phyloP scores from a whole-genome alignment of 1,140 invertebrate genomes.

The Mamestra configurata region DNA sequence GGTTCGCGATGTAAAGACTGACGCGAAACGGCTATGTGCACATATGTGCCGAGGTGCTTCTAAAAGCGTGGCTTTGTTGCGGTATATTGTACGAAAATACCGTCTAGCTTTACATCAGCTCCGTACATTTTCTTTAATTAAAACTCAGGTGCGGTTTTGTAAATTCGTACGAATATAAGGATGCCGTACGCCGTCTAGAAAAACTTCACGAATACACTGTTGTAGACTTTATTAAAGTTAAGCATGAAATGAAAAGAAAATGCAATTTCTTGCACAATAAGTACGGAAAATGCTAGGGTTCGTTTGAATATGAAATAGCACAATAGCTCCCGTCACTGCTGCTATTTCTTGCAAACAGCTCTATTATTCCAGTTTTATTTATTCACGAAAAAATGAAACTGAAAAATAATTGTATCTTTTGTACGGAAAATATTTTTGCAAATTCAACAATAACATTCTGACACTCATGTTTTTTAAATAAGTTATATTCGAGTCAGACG shows the following conservation, averaged over 20 bases:
- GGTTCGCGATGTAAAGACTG: constrained; percentile 47
- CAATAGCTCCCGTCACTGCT: constrained; percentile 9
- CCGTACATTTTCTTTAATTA: constrained; percentile 35
- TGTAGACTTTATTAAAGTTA: constrained; percentile 34
- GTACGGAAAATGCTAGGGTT: constrained; percentile 24
- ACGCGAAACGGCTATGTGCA: constrained; percentile 7
- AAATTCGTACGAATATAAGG: constrained; percentile 20
- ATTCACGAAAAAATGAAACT: constrained; percentile 2
- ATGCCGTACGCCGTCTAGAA: constrained; percentile 28
- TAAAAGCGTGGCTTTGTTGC: constrained; percentile 20
- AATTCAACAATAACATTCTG: too few species aligned
- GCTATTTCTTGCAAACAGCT: constrained; percentile 25
- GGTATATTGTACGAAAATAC: constrained; percentile 32
- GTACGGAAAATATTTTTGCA: not conserved
- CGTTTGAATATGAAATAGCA: constrained; percentile 10
- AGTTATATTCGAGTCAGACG: too few species aligned
- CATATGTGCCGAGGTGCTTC: not conserved
- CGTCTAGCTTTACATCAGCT: constrained; percentile 21
- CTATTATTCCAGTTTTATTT: constrained; percentile 7
- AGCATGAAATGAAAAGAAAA: constrained; percentile 26
- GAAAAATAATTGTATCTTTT: not conserved
- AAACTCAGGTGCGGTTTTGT: constrained; percentile 32
- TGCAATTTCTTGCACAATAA: constrained; percentile 35
- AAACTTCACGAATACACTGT: constrained; percentile 34
- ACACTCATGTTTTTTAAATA: too few species aligned